These are phyloP conservation scores for Pseudopipra pipra DNA, from an alignment of 2,113 vertebrate species.

Conservation along the genomic window DNA sequence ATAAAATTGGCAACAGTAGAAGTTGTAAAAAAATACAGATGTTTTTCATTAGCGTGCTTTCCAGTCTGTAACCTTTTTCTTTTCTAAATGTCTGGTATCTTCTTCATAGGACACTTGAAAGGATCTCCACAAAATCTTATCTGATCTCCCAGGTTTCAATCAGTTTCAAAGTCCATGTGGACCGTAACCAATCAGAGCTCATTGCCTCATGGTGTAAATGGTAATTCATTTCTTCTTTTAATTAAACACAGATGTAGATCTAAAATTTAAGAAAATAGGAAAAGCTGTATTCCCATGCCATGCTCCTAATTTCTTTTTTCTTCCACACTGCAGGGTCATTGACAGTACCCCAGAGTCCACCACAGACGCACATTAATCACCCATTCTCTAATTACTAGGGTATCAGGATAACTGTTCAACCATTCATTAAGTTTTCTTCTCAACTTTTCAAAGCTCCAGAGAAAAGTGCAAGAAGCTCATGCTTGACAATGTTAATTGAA, in stretches of 20 bases:
- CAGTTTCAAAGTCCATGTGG: conserved; percentile 51
- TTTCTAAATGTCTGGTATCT: neutral
- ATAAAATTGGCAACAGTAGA: neutral
- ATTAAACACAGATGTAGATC: conserved; percentile 78
- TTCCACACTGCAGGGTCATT: conserved; percentile 64
- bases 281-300: conserved; percentile 71
- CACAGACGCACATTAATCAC: conserved; percentile 81
- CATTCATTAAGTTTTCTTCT: conserved; percentile 76
- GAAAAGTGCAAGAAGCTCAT: conserved; percentile 39
- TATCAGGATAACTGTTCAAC: conserved; percentile 69
- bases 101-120: neutral
- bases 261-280: conserved; percentile 73
- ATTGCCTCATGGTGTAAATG: conserved; percentile 66
- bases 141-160: conserved; percentile 42
- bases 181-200: conserved; percentile 59
- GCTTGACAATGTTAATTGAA: conserved; percentile 76
- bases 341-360: conserved; percentile 69
- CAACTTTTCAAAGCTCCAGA: conserved; percentile 69
- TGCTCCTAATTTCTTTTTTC: conserved; percentile 65
- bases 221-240: conserved; percentile 74
- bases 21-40: neutral
- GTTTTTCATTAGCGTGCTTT: neutral
- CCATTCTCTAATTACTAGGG: conserved; percentile 72
- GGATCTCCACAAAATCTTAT: neutral
- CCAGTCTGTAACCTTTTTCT: neutral